These are phyloP conservation scores for Nomada hirtipes DNA, from an alignment of 2,888 invertebrate genomes.

Conservation along the genomic window DNA sequence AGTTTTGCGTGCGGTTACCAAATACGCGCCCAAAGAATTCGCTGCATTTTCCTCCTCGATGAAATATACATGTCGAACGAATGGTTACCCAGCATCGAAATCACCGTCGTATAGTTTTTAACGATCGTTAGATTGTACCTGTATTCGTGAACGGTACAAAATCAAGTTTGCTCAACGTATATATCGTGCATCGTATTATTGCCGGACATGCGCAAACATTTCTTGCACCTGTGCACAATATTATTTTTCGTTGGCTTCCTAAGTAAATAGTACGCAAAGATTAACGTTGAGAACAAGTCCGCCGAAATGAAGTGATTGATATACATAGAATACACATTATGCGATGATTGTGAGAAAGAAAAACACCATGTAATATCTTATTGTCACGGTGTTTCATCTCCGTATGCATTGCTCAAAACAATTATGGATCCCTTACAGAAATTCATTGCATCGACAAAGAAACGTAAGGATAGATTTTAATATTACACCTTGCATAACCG, in stretches of 20 bases:
- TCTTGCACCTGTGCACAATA: neutral
- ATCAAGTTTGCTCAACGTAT: conserved; percentile 39
- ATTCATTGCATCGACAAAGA: neutral
- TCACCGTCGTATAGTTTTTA: conserved; percentile 13
- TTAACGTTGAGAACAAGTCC: neutral
- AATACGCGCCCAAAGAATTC: neutral
- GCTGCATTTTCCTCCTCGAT: neutral
- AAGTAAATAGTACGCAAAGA: neutral
- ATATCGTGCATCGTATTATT: conserved; percentile 13
- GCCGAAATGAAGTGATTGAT: neutral
- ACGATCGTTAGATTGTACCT: conserved; percentile 13
- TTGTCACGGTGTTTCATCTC: neutral
- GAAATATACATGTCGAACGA: neutral
- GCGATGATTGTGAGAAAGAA: neutral
- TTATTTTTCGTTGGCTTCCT: neutral
- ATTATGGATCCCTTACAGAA: neutral
- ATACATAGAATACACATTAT: neutral
- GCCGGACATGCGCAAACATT: neutral
- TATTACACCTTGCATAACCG: neutral
- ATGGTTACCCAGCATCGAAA: conserved; percentile 13
- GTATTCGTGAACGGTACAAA: neutral
- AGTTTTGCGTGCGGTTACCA: neutral
- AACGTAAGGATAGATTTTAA: neutral
- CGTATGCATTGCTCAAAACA: conserved; percentile 3
- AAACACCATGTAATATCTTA: neutral